Evolutionary conservation across 1,140 invertebrate species (phyloP).

Genomic region (Adelges cooleyi): DNA sequence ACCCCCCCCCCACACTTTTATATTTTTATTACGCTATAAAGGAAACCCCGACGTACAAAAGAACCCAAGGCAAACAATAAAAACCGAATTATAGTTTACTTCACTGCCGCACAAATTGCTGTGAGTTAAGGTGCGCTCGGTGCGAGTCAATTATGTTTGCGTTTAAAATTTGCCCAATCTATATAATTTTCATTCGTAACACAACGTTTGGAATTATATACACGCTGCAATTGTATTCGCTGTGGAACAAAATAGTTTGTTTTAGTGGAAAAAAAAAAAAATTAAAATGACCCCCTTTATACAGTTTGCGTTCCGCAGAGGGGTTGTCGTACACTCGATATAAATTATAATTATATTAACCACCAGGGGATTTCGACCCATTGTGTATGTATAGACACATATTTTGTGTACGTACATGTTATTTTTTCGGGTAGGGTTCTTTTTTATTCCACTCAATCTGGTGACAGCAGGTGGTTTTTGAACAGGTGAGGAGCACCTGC

Average conservation of each 20-base stretch:
- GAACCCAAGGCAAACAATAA: constrained; percentile 20
- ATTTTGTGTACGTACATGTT: background rate
- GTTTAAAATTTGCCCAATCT: no score
- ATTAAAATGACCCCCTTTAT: constrained; percentile 8
- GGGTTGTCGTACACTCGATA: background rate
- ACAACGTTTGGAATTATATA: no score
- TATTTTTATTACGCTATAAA: constrained; percentile 21
- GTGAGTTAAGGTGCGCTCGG: no score
- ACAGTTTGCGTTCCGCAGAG: background rate
- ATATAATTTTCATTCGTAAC: background rate
- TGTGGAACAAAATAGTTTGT: background rate
- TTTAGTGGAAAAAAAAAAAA: background rate
- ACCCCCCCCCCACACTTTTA: background rate
- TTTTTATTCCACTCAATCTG: constrained; percentile 14
- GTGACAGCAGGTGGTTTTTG: constrained; percentile 10
- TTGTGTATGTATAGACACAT: background rate
- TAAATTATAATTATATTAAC: constrained; percentile 23
- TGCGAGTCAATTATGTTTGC: no score
- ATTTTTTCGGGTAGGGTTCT: constrained; percentile 3
- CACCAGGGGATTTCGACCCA: constrained; percentile 11
- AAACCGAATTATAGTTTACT: constrained; percentile 13
- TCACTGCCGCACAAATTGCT: background rate
- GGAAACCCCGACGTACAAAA: background rate
- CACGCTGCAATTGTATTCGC: no score
- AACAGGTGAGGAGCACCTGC: constrained; percentile 8